Evolutionary conservation across 2,113 vertebrate genomes (phyloP).

Genomic region (Microcebus griseorufus): DNA sequence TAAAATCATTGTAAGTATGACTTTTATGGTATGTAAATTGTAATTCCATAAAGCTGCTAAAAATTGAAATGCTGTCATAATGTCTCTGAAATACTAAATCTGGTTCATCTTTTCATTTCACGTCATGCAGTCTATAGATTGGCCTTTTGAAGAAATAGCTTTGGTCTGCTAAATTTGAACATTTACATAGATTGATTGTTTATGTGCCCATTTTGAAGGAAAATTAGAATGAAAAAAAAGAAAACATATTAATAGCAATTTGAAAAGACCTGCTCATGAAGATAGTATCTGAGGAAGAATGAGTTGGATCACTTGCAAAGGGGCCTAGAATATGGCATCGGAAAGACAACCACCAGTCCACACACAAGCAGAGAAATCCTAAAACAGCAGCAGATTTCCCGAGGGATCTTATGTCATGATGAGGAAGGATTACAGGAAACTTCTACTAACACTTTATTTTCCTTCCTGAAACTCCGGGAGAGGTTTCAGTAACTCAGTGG

Average conservation of each 20-base stretch:
- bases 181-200: neutral
- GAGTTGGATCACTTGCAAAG: neutral
- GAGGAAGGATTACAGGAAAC: slow-evolving; percentile 88
- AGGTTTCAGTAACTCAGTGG: slow-evolving; percentile 72
- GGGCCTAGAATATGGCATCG: neutral
- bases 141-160: neutral
- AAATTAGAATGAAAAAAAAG: neutral
- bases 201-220: neutral
- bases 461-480: slow-evolving; percentile 81
- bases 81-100: neutral
- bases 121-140: neutral
- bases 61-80: neutral
- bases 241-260: neutral
- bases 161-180: neutral
- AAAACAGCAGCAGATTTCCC: slow-evolving; percentile 80
- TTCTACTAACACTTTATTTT: slow-evolving; percentile 86
- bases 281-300: neutral
- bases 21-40: neutral
- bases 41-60: neutral
- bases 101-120: neutral
- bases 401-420: slow-evolving; percentile 84
- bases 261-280: neutral
- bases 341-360: slow-evolving; percentile 61
- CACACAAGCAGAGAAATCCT: slow-evolving; percentile 73
- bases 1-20: neutral